These are phyloP conservation scores for Microtus pennsylvanicus DNA, from an alignment of 2,113 vertebrate genomes.

Conservation along the genomic window DNA sequence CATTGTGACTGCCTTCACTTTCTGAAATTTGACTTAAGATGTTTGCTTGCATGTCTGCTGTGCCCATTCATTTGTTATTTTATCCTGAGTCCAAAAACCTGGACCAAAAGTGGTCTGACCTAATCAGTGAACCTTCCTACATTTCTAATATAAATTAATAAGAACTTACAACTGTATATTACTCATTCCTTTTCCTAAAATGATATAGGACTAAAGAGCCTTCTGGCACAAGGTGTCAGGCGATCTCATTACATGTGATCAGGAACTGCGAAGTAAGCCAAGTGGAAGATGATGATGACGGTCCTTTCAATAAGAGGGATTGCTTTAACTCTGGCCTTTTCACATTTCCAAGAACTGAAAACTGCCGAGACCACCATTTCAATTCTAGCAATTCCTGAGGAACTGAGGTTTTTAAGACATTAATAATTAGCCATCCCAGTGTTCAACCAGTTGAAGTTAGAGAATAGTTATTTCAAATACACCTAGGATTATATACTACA, in stretches of 20 bases:
- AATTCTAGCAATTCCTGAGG: not conserved
- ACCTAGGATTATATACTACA: not conserved
- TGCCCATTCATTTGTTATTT: not conserved
- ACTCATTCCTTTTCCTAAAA: not conserved
- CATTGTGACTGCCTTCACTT: not conserved
- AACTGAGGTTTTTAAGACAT: not conserved
- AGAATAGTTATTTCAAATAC: not conserved
- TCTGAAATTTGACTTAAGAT: not conserved
- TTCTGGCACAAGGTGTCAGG: not conserved
- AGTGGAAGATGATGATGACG: not conserved
- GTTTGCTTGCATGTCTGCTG: no score
- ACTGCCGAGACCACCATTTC: not conserved
- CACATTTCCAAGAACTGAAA: not conserved
- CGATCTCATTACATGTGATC: not conserved
- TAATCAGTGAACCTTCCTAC: not conserved
- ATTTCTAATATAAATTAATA: not conserved
- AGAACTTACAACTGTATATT: not conserved
- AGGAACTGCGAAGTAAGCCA: not conserved
- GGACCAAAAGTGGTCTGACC: not conserved
- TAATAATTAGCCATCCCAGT: not conserved
- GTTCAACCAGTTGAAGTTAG: not conserved
- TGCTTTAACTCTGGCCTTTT: not conserved
- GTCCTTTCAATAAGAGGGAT: not conserved
- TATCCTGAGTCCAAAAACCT: not conserved
- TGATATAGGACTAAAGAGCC: not conserved